Conservation (phyloP, 2,888 invertebrate species). For the Rambutsinella grinnellia region DNA sequence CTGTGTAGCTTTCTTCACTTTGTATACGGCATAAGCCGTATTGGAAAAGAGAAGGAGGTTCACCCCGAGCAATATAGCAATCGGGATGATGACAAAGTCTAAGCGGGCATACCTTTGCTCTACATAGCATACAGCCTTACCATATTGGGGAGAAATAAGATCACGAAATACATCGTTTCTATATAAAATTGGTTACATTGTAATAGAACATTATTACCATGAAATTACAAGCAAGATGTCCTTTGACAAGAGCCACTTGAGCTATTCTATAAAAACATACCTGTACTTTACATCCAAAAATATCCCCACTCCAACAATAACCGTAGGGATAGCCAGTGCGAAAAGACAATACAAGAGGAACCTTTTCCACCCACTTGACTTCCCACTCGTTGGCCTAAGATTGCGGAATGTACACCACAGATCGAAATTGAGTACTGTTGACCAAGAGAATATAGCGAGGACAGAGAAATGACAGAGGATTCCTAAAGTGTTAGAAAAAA, state of each 20-base stretch:
- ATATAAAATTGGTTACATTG: not conserved
- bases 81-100: constrained; percentile 32
- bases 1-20: constrained; percentile 16
- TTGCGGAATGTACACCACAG: constrained; percentile 51
- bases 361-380: constrained; percentile 33
- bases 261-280: constrained; percentile 14
- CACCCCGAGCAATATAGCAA: constrained; percentile 34
- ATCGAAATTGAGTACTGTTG: constrained; percentile 57
- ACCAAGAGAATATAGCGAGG: constrained; percentile 58
- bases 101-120: constrained; percentile 40
- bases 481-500: constrained; percentile 24
- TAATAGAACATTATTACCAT: too few relatives aligned
- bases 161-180: constrained; percentile 30
- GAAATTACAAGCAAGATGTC: not conserved
- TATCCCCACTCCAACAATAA: constrained; percentile 28
- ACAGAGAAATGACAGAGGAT: constrained; percentile 51
- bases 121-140: constrained; percentile 35
- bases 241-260: too few relatives aligned
- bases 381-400: constrained; percentile 29
- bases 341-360: constrained; percentile 38
- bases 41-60: constrained; percentile 41
- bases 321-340: constrained; percentile 29
- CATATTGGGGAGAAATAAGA: constrained; percentile 41
- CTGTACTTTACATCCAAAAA: constrained; percentile 29
- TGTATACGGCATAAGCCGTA: constrained; percentile 30